Conservation (phyloP, 2,113 vertebrate genomes). For the Epinephelus moara region DNA sequence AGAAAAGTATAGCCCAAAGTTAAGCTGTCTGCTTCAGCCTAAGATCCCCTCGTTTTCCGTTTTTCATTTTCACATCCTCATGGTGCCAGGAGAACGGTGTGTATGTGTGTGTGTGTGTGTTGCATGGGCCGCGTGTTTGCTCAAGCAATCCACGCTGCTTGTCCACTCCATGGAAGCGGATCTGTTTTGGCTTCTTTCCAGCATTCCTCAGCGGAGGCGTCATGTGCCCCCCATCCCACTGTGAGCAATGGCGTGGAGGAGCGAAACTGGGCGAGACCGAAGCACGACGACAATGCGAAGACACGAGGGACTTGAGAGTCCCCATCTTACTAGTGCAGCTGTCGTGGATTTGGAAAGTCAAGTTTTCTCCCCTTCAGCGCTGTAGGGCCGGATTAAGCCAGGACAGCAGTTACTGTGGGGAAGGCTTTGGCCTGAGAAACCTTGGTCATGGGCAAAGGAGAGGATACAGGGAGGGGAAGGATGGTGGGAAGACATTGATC, state of each 20-base stretch:
- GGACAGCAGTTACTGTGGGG: slow-evolving; percentile 26
- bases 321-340: slow-evolving; percentile 57
- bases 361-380: slow-evolving; percentile 35
- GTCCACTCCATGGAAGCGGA: slow-evolving; percentile 37
- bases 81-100: slow-evolving; percentile 1
- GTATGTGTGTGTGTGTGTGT: slow-evolving; percentile 32
- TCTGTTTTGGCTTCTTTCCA: slow-evolving; percentile 53
- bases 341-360: slow-evolving; percentile 60
- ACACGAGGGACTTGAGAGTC: slow-evolving; percentile 2
- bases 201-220: slow-evolving; percentile 49
- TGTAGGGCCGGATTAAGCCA: slow-evolving; percentile 42
- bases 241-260: slow-evolving; percentile 39
- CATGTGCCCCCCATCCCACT: slow-evolving; percentile 29
- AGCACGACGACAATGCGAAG: slow-evolving; percentile 33
- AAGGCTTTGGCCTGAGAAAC: slow-evolving; percentile 41
- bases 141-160: slow-evolving; percentile 10
- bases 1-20: not conserved
- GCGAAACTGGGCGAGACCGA: slow-evolving; percentile 14
- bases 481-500: slow-evolving; percentile 40
- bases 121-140: slow-evolving; percentile 1
- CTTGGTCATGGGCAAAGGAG: slow-evolving; percentile 9
- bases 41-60: slow-evolving; percentile 25
- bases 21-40: not conserved
- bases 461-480: slow-evolving; percentile 23
- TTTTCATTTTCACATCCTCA: slow-evolving; percentile 22